These are phyloP conservation scores for Furcula furcula DNA, from an alignment of 2,888 invertebrate genomes.

Conservation along the genomic window DNA sequence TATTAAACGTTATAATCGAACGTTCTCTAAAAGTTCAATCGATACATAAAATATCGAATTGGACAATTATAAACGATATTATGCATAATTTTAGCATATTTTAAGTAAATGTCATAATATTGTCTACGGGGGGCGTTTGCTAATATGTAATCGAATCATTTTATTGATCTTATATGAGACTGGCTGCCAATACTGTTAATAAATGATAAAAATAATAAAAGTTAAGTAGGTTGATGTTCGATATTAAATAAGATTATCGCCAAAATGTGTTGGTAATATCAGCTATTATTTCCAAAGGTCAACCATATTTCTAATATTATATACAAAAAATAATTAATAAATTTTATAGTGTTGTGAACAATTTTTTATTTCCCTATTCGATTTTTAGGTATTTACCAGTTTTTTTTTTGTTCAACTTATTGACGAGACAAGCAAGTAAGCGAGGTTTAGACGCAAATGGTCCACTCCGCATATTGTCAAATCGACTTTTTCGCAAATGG, in stretches of 20 bases:
- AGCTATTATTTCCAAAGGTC: conserved; percentile 24
- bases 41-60: conserved; percentile 33
- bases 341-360: too few species aligned
- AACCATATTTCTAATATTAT: conserved; percentile 9
- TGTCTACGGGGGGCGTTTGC: conserved; percentile 28
- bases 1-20: conserved; percentile 20
- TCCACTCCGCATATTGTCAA: too few species aligned
- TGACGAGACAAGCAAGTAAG: too few species aligned
- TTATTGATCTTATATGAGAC: conserved; percentile 13
- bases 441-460: too few species aligned
- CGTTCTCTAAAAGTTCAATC: conserved; percentile 21
- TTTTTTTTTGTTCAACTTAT: too few species aligned
- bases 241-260: conserved; percentile 12
- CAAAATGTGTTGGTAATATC: conserved; percentile 13
- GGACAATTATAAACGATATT: conserved; percentile 24
- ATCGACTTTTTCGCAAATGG: too few species aligned
- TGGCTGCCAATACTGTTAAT: conserved; percentile 15
- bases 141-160: conserved; percentile 15
- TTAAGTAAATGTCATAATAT: conserved; percentile 38
- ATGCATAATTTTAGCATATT: conserved; percentile 41
- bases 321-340: conserved; percentile 19
- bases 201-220: conserved; percentile 11
- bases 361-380: too few species aligned
- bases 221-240: conserved; percentile 13
- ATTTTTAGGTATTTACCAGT: too few species aligned